Conservation (phyloP, 2,888 invertebrate genomes). For the Lordiphosa fenestrarum region DNA sequence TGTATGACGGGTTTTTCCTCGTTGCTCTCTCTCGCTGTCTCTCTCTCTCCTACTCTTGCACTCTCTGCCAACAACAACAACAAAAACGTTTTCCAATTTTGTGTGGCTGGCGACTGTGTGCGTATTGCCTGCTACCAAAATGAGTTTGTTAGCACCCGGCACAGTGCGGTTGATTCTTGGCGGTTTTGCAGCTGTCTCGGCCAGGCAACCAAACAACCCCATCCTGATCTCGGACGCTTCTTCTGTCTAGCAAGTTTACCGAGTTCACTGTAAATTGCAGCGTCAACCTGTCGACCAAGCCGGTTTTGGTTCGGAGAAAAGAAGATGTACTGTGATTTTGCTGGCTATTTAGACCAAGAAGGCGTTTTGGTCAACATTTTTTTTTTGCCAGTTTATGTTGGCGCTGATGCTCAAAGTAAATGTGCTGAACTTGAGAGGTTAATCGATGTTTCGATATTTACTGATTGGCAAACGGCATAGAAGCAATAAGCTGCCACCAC, state of each 20-base stretch:
- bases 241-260: conserved; percentile 24
- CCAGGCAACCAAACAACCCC: conserved; percentile 20
- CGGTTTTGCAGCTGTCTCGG: conserved; percentile 35
- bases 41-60: conserved; percentile 6
- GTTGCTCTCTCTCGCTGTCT: conserved; percentile 19
- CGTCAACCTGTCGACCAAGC: conserved; percentile 9
- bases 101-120: conserved; percentile 23
- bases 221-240: conserved; percentile 30
- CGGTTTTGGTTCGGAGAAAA: conserved; percentile 7
- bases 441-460: too few species aligned
- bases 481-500: too few species aligned
- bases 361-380: conserved; percentile 1
- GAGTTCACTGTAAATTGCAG: conserved; percentile 8
- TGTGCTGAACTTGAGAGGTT: too few species aligned
- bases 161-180: conserved; percentile 14
- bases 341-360: neutral
- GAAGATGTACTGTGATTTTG: conserved; percentile 2
- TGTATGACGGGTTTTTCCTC: conserved; percentile 65
- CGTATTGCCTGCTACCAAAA: conserved; percentile 11
- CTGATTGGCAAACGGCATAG: neutral
- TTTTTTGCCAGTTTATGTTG: neutral
- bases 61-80: conserved; percentile 28
- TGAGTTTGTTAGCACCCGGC: conserved; percentile 34
- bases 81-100: conserved; percentile 36
- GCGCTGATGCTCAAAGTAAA: too few species aligned